A percentile compares a stretch with the other conserved stretches of the same genome.
Evolutionary conservation across 2,797 vertebrate species (phyloP).

Genomic region (Pelodytes ibericus): DNA sequence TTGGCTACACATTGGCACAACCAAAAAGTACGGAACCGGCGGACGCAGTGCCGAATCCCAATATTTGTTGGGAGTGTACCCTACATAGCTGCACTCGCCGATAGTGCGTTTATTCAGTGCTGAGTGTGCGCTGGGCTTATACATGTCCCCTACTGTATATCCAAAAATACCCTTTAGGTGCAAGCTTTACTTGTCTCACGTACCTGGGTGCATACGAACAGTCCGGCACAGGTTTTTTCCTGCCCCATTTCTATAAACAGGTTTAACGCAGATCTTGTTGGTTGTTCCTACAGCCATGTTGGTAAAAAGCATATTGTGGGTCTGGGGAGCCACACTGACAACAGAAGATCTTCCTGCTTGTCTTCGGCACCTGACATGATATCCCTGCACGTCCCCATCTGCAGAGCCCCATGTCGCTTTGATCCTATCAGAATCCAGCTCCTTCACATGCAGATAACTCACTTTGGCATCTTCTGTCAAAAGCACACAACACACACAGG

Average conservation of each 20-base stretch:
- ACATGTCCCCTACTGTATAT: too few relatives aligned
- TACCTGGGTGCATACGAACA: constrained; percentile 60
- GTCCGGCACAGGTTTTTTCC: constrained; percentile 54
- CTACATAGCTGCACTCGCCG: too few relatives aligned
- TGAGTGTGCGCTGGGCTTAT: too few relatives aligned
- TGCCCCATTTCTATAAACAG: constrained; percentile 53
- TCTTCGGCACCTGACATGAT: constrained; percentile 62
- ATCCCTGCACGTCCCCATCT: constrained; percentile 31
- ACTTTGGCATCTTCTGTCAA: constrained; percentile 52
- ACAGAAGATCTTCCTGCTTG: background rate
- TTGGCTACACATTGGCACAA: too few relatives aligned
- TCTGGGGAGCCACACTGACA: constrained; percentile 56
- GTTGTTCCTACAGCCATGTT: constrained; percentile 51
- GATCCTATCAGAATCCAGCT: constrained; percentile 48
- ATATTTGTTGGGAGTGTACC: too few relatives aligned
- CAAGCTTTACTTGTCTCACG: constrained; percentile 18
- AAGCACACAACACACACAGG: too few relatives aligned
- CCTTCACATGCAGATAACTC: constrained; percentile 58
- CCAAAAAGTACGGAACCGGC: too few relatives aligned
- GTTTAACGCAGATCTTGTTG: constrained; percentile 61
- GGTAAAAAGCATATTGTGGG: constrained; percentile 58
- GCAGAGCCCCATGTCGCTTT: constrained; percentile 60
- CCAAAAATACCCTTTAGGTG: too few relatives aligned
- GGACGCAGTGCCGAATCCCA: too few relatives aligned
- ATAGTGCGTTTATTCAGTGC: too few relatives aligned